Evolutionary conservation across 37 sponge, comb jelly and placozoan genomes (phyloP).

Genomic region (Hexactinellida sp.): DNA sequence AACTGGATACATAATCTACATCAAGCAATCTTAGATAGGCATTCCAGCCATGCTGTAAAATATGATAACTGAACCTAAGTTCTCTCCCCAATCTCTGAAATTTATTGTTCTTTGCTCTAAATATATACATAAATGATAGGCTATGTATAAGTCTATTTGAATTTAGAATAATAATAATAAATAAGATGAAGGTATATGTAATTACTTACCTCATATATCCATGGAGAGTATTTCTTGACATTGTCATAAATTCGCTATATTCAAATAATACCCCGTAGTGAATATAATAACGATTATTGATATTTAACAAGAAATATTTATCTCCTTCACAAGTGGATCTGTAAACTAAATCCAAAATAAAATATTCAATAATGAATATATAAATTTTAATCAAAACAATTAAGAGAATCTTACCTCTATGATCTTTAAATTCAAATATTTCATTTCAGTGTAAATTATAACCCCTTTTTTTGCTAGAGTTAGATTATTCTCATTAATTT

Average conservation of each 20-base stretch:
- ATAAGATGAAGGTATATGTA: too few relatives aligned
- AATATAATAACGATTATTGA: too few relatives aligned
- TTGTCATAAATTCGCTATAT: too few relatives aligned
- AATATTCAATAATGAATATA: not conserved
- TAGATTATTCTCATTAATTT: too few relatives aligned
- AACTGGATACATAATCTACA: not conserved
- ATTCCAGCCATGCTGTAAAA: too few relatives aligned
- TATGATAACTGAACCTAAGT: not conserved
- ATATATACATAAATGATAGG: not conserved
- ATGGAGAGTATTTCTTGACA: too few relatives aligned
- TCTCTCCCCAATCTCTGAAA: not conserved
- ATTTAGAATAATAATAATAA: too few relatives aligned
- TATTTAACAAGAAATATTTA: not conserved
- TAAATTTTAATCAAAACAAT: not conserved
- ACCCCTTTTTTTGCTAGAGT: not conserved
- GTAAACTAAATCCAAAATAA: not conserved
- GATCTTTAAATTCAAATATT: not conserved
- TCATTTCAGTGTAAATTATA: not conserved
- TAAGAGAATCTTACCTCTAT: not conserved
- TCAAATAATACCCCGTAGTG: too few relatives aligned
- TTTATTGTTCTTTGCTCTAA: not conserved
- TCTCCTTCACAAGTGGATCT: not conserved
- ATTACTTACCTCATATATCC: too few relatives aligned
- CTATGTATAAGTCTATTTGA: too few relatives aligned
- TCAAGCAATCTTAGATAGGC: not conserved